Evolutionary conservation across 2,797 vertebrate genomes (phyloP).

Genomic region (Falco cherrug): DNA sequence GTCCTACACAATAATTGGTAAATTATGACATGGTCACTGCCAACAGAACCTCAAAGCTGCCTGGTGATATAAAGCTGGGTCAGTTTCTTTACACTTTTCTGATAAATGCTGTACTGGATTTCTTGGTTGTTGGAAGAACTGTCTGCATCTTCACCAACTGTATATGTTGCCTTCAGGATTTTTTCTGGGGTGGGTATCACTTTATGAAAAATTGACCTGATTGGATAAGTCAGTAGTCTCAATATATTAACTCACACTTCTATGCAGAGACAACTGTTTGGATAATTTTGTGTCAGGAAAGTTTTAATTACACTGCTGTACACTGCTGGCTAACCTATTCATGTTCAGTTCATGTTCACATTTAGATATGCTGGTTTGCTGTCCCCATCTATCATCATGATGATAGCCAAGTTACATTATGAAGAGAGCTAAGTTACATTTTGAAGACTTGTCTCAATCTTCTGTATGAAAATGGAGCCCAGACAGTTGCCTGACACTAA

Average conservation of each 20-base stretch:
- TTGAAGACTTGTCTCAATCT: not conserved
- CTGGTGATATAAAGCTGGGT: not conserved
- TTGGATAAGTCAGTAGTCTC: not conserved
- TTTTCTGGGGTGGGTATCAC: not conserved
- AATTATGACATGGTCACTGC: not conserved
- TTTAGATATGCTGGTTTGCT: not conserved
- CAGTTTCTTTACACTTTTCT: not conserved
- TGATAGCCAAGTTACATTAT: not conserved
- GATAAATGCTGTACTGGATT: not conserved
- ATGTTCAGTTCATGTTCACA: not conserved
- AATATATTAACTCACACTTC: not conserved
- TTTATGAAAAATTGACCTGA: not conserved
- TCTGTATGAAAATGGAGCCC: not conserved
- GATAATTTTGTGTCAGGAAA: not conserved
- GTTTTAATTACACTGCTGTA: not conserved
- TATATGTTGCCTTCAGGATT: not conserved
- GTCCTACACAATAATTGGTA: not conserved
- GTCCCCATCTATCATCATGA: not conserved
- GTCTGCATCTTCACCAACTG: not conserved
- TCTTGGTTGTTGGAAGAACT: not conserved
- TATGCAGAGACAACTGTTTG: not conserved
- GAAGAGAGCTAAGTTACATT: not conserved
- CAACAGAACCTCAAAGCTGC: not conserved
- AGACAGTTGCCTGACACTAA: not conserved
- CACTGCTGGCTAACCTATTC: not conserved